phyloP scores from a whole-genome alignment of 2,113 vertebrate genomes.

The Gallinago undulata region DNA sequence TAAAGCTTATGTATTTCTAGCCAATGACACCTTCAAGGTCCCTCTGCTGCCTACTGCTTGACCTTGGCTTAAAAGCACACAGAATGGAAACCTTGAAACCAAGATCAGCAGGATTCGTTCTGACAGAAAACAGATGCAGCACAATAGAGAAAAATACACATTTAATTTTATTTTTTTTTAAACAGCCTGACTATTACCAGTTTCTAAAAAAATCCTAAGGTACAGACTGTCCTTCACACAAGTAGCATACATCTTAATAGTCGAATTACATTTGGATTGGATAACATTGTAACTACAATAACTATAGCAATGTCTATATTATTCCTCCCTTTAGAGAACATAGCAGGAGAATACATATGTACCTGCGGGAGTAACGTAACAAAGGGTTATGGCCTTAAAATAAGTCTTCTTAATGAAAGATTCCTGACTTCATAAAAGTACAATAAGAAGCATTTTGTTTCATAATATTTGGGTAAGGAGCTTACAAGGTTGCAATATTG shows the following conservation, averaged over 20 bases:
- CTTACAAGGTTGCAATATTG: background rate
- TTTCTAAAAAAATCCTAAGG: conserved; percentile 51
- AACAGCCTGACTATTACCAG: conserved; percentile 59
- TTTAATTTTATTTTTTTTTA: conserved; percentile 71
- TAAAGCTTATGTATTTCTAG: conserved; percentile 87
- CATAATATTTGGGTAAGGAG: conserved; percentile 48
- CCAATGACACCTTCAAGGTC: conserved; percentile 90
- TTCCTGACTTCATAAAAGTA: background rate
- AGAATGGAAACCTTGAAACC: conserved; percentile 82
- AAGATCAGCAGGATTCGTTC: conserved; percentile 81
- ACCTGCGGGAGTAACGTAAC: background rate
- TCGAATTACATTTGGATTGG: background rate
- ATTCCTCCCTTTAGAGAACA: background rate
- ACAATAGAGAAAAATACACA: conserved; percentile 72
- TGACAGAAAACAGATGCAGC: conserved; percentile 76
- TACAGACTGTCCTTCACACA: conserved; percentile 62
- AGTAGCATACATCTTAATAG: conserved; percentile 30
- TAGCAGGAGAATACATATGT: background rate
- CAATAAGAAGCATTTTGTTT: conserved; percentile 42
- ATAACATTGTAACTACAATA: background rate
- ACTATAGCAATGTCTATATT: background rate
- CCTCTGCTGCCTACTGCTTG: conserved; percentile 79
- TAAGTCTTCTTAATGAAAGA: conserved; percentile 23
- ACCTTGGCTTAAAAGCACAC: conserved; percentile 86
- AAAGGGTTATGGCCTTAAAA: background rate